phyloP scores from a whole-genome alignment of 23 tunicate species.

The Botrylloides violaceus region DNA sequence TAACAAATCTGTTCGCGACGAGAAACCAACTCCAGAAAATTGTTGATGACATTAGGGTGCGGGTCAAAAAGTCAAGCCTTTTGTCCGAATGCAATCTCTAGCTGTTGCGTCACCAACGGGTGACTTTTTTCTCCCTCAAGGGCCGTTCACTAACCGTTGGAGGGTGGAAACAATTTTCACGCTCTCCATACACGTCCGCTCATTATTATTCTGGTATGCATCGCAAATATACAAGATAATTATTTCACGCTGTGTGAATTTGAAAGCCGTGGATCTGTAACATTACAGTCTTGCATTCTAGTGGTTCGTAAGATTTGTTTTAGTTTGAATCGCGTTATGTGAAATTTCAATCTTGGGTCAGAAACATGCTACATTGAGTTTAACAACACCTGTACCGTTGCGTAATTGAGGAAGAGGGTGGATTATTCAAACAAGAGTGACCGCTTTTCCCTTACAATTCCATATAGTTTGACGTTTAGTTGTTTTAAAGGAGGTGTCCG shows the following conservation, averaged over 20 bases:
- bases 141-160: neutral
- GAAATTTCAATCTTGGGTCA: too few species aligned
- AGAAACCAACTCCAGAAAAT: conserved; percentile 10
- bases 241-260: neutral
- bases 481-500: neutral
- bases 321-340: too few species aligned
- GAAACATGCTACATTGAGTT: neutral
- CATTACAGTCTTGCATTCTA: too few species aligned
- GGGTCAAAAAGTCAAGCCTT: conserved; percentile 32
- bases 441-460: neutral
- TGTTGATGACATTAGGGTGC: conserved; percentile 21
- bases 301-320: too few species aligned
- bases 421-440: neutral
- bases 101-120: conserved; percentile 16
- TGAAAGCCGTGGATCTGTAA: neutral
- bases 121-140: conserved; percentile 23
- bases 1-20: conserved; percentile 10
- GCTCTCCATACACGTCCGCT: conserved; percentile 1
- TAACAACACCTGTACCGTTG: neutral
- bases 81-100: conserved; percentile 11
- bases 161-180: neutral
- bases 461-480: neutral
- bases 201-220: neutral
- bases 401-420: neutral
- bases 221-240: neutral